phyloP scores from a whole-genome alignment of 2,113 vertebrate genomes.

The Sinocyclocheilus rhinocerous region DNA sequence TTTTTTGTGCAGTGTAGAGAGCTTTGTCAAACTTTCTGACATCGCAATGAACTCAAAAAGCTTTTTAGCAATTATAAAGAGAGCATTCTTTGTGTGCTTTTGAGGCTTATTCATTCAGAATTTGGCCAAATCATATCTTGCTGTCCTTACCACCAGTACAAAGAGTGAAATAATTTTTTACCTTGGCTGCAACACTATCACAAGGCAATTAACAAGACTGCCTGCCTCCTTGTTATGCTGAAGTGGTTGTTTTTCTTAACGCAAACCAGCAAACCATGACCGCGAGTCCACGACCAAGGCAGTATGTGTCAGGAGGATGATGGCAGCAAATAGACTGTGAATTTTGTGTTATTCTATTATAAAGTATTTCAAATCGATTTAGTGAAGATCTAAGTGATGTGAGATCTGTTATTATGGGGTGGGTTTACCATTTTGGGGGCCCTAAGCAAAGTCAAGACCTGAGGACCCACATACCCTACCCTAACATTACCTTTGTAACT shows the following conservation, averaged over 20 bases:
- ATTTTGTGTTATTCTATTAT: neutral
- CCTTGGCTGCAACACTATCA: no score
- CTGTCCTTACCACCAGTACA: neutral
- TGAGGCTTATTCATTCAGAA: neutral
- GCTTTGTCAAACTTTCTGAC: no score
- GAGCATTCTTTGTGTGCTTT: neutral
- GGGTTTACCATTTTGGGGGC: neutral
- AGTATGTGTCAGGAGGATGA: neutral
- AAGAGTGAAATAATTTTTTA: no score
- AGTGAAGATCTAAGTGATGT: neutral
- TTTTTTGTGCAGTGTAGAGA: no score
- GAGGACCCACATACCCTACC: neutral
- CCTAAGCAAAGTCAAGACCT: neutral
- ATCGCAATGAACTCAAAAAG: neutral
- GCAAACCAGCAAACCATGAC: no score
- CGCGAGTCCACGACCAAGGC: neutral
- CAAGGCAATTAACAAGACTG: no score
- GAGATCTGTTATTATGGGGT: neutral
- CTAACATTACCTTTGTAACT: neutral
- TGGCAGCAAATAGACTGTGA: neutral
- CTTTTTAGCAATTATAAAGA: neutral
- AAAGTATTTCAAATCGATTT: neutral
- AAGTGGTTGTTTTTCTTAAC: neutral
- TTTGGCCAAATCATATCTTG: no score
- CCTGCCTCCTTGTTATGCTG: neutral